Evolutionary conservation across 2,888 invertebrate species (phyloP), one percentile per base, ranked within the genome.

Genomic region (Punctoribates punctum): DNA sequence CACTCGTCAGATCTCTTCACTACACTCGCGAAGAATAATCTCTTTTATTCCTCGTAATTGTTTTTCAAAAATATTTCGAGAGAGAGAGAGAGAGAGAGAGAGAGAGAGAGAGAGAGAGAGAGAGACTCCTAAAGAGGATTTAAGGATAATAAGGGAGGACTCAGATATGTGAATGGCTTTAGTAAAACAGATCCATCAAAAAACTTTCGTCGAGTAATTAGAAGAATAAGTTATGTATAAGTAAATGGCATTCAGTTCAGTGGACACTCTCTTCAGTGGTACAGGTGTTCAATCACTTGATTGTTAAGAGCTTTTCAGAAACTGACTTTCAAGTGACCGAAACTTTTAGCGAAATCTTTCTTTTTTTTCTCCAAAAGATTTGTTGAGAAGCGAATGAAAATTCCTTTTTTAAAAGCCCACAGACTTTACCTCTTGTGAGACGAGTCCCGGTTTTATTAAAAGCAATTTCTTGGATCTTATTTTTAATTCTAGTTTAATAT

Each of bases 241-340:
- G 5, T n/a, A 51, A 51, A 51, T 51, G 51, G n/a, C n/a, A 1
- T 51, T 51, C 27, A 62, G 17, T 25, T 62, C 20, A 25, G 62
- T 62, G 42, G 42, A 42, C 42, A 42, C 42, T 27, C 25, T 23
- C 23, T 20, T 27, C 15, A 27, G 27, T 15, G 11, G 62, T 25
- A 62, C 62, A 62, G 62, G 62, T 62, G 62, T 62, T 62, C 62
- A 62, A 62, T 62, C 62, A 62, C 17, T 13, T 5, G 42, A 11
- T 11, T 42, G 42, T 51, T 51, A n/a, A 51, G 51, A 20, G n/a
- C 20, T 20, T 17, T 13, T 48, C 51, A 51, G 17, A n/a, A 54
- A 54, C 34, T 42, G 42, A 8, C 42, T 42, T 42, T n/a, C 3
- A 51, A 51, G 5, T 51, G 51, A 51, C 51, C 51, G 51, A 51